Evolutionary conservation across 2,888 invertebrate genomes (phyloP).

Genomic region (Netelia virgata): DNA sequence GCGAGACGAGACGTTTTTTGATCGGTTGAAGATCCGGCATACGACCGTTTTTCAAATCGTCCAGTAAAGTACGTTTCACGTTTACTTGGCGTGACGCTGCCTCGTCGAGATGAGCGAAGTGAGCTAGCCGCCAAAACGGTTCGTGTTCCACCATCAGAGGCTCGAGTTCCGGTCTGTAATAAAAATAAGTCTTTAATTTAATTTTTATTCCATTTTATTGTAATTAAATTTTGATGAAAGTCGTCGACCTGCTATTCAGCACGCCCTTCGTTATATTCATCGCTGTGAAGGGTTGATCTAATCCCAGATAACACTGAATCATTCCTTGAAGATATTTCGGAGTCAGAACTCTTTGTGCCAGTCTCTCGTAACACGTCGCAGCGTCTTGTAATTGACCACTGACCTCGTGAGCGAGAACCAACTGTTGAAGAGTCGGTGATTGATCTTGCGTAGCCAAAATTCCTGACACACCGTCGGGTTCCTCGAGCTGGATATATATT

Average conservation of each 20-base stretch:
- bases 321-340: slow-evolving; percentile 88
- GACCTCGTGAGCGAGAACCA: slow-evolving; percentile 94
- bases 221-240: background rate
- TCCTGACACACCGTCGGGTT: slow-evolving; percentile 96
- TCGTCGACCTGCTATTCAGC: slow-evolving; percentile 85
- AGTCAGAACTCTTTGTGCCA: slow-evolving; percentile 87
- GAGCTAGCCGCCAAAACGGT: slow-evolving; percentile 94
- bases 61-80: slow-evolving; percentile 80
- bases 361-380: slow-evolving; percentile 94
- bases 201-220: background rate
- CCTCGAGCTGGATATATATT: slow-evolving; percentile 95
- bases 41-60: slow-evolving; percentile 85
- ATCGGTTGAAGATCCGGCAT: slow-evolving; percentile 79
- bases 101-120: slow-evolving; percentile 91
- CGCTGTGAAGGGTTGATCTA: slow-evolving; percentile 95
- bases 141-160: slow-evolving; percentile 90
- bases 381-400: slow-evolving; percentile 93
- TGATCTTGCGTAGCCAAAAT: slow-evolving; percentile 90
- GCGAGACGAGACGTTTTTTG: slow-evolving; percentile 86
- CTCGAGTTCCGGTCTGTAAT: slow-evolving; percentile 86
- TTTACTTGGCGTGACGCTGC: slow-evolving; percentile 70
- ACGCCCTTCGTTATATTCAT: slow-evolving; percentile 90
- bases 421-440: slow-evolving; percentile 92
- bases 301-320: slow-evolving; percentile 93
- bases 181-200: slow-evolving; percentile 13